Evolutionary conservation across 2,888 invertebrate species (phyloP).

Genomic region (Hemaris fuciformis): DNA sequence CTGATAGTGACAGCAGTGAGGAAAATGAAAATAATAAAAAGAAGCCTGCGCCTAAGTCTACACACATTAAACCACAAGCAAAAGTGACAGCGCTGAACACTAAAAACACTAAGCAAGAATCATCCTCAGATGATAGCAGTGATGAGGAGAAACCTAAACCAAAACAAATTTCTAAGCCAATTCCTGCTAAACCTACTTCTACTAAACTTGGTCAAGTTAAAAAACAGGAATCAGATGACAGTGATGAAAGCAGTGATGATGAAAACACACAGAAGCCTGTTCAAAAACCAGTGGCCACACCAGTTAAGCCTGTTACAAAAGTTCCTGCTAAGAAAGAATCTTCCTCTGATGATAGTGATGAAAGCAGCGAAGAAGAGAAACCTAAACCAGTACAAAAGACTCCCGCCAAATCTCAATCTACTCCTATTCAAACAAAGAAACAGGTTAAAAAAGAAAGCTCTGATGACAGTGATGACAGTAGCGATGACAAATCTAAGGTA

Average conservation of each 20-base stretch:
- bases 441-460: conserved; percentile 44
- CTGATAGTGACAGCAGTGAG: conserved; percentile 61
- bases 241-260: conserved; percentile 25
- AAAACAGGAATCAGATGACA: conserved; percentile 46
- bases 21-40: conserved; percentile 35
- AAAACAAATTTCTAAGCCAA: conserved; percentile 38
- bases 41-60: conserved; percentile 27
- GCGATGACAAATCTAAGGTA: conserved; percentile 43
- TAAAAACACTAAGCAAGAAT: conserved; percentile 45
- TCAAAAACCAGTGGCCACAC: conserved; percentile 30
- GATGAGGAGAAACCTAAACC: conserved; percentile 56
- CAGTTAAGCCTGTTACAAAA: conserved; percentile 31
- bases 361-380: conserved; percentile 49
- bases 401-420: conserved; percentile 32
- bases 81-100: conserved; percentile 21
- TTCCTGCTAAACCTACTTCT: conserved; percentile 29
- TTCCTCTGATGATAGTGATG: conserved; percentile 57
- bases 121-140: conserved; percentile 58
- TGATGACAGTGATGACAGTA: conserved; percentile 45
- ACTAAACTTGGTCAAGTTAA: conserved; percentile 27
- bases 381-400: conserved; percentile 40
- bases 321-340: conserved; percentile 44
- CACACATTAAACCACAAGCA: conserved; percentile 24
- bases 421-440: conserved; percentile 20
- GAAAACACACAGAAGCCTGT: conserved; percentile 36